These are phyloP conservation scores for Dorcus parallelipipedus DNA, from an alignment of 2,888 invertebrate species.

Conservation along the genomic window DNA sequence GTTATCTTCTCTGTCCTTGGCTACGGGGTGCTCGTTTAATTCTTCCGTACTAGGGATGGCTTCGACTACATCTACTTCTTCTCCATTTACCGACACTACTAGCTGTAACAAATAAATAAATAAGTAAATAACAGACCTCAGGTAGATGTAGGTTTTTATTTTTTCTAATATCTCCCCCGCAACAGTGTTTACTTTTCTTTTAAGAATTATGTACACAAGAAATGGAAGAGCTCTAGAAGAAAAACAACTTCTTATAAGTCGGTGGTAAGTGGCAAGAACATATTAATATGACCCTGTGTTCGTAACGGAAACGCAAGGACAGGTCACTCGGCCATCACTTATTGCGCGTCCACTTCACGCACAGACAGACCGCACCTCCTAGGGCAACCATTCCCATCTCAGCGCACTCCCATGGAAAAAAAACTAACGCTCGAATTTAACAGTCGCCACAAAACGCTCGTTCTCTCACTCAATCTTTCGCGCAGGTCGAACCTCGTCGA, in stretches of 20 bases:
- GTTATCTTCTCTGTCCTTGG: constrained; percentile 53
- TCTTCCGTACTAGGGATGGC: constrained; percentile 56
- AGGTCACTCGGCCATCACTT: constrained; percentile 45
- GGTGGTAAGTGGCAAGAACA: not conserved
- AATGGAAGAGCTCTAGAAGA: not conserved
- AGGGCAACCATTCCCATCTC: constrained; percentile 22
- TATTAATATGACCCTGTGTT: constrained; percentile 31
- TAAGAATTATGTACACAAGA: not conserved
- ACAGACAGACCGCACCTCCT: constrained; percentile 25
- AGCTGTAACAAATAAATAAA: constrained; percentile 4
- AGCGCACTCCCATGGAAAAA: not conserved
- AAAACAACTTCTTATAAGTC: not conserved
- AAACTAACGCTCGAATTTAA: too few relatives aligned
- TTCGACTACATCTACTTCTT: constrained; percentile 65
- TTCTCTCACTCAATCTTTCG: too few relatives aligned
- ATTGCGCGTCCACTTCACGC: constrained; percentile 29
- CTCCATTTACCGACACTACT: constrained; percentile 33
- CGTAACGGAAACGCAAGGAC: constrained; percentile 43
- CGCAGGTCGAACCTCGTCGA: too few relatives aligned
- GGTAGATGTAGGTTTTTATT: too few relatives aligned
- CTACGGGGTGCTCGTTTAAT: constrained; percentile 51
- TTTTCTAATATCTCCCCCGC: too few relatives aligned
- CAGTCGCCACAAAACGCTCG: too few relatives aligned
- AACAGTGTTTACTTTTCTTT: not conserved
- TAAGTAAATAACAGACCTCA: not conserved